Percentiles rank a stretch among this genome's conserved stretches.
Evolutionary conservation across 2,797 vertebrate genomes (phyloP).

Genomic region (Dendrocincla tyrannina): DNA sequence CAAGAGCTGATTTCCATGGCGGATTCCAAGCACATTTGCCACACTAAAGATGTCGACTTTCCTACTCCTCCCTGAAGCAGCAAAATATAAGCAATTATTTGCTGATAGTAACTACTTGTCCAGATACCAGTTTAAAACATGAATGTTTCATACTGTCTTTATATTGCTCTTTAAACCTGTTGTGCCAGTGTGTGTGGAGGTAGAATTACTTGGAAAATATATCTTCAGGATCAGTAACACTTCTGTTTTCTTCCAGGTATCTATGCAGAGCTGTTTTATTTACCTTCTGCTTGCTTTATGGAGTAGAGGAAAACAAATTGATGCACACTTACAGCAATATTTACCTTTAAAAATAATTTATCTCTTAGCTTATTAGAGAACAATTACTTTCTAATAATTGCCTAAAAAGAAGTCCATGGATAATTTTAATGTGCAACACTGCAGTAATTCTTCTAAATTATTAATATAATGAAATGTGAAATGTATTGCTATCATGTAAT

Average conservation of each 20-base stretch:
- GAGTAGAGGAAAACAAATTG: conserved; percentile 36
- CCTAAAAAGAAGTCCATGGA: neutral
- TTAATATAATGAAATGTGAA: conserved; percentile 52
- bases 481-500: neutral
- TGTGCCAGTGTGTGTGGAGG: conserved; percentile 25
- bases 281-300: conserved; percentile 29
- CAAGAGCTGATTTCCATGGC: conserved; percentile 79
- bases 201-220: neutral
- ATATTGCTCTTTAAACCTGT: neutral
- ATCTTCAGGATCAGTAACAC: conserved; percentile 2
- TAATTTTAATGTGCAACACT: neutral
- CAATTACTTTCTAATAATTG: conserved; percentile 16
- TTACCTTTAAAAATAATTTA: conserved; percentile 50
- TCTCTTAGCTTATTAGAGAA: conserved; percentile 31
- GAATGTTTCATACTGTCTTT: conserved; percentile 9
- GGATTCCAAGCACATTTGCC: neutral
- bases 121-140: conserved; percentile 11
- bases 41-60: neutral
- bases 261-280: conserved; percentile 38
- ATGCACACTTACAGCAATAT: neutral
- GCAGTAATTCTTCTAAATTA: neutral
- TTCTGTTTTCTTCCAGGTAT: neutral
- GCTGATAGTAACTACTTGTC: conserved; percentile 25
- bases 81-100: conserved; percentile 35
- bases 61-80: neutral